These are phyloP conservation scores for Fistularia commersonii DNA, from an alignment of 2,797 vertebrate genomes.

Conservation along the genomic window DNA sequence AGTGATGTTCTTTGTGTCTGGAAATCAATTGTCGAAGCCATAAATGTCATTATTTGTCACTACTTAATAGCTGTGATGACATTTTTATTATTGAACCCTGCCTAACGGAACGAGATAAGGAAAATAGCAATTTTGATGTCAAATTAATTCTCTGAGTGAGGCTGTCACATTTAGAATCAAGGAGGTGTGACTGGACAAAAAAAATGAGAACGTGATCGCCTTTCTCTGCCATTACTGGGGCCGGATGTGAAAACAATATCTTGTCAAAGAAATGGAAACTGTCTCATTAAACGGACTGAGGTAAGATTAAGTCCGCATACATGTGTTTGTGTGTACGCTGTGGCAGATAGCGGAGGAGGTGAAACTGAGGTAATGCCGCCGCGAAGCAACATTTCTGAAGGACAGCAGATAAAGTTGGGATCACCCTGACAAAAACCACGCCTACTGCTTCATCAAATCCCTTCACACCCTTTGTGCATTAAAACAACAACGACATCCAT, in stretches of 20 bases:
- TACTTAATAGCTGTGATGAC: constrained; percentile 54
- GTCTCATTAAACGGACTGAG: constrained; percentile 66
- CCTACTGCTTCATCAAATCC: constrained; percentile 32
- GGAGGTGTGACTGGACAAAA: constrained; percentile 20
- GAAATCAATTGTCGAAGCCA: constrained; percentile 48
- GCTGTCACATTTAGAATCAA: constrained; percentile 28
- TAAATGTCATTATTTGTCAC: constrained; percentile 65
- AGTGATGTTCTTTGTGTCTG: constrained; percentile 53
- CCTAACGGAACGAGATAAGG: constrained; percentile 66
- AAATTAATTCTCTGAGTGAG: constrained; percentile 47
- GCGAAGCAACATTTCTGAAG: constrained; percentile 12
- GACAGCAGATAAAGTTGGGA: constrained; percentile 23
- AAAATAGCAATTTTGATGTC: constrained; percentile 54
- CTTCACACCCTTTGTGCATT: constrained; percentile 17
- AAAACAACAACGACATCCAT: constrained; percentile 9
- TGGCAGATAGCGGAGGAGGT: constrained; percentile 12
- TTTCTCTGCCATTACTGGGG: constrained; percentile 13
- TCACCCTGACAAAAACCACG: constrained; percentile 19
- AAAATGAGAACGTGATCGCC: constrained; percentile 24
- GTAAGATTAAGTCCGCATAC: constrained; percentile 33
- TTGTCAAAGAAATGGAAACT: constrained; percentile 41
- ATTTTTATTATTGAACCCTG: constrained; percentile 67
- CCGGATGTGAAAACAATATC: constrained; percentile 49
- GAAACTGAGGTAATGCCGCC: not conserved
- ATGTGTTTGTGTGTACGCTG: constrained; percentile 8